Percentiles rank a stretch among this genome's conserved stretches.
Conservation (phyloP, 2,888 invertebrate species). For the Scaeva pyrastri region DNA sequence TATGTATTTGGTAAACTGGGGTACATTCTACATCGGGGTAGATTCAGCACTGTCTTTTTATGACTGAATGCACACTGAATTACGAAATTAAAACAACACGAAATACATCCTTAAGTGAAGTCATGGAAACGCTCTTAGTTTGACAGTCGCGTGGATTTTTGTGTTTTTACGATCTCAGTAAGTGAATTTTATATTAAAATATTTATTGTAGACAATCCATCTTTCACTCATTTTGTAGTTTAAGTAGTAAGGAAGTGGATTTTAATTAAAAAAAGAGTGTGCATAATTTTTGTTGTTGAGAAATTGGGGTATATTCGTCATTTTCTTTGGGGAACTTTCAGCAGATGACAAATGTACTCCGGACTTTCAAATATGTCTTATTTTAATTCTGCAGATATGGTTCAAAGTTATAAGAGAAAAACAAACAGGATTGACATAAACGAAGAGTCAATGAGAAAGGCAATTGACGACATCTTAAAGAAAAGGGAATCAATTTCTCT, state of each 20-base stretch:
- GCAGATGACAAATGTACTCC: slow-evolving; percentile 25
- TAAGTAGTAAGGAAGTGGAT: background rate
- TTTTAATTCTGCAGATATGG: slow-evolving; percentile 23
- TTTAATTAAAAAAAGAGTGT: background rate
- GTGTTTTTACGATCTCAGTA: slow-evolving; percentile 14
- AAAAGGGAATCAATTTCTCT: slow-evolving; percentile 16
- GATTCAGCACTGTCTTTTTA: background rate
- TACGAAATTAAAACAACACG: slow-evolving; percentile 23
- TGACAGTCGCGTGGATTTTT: slow-evolving; percentile 5
- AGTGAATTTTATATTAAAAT: slow-evolving; percentile 12
- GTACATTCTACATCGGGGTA: slow-evolving; percentile 13
- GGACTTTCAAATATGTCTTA: background rate
- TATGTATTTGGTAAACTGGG: slow-evolving; percentile 25
- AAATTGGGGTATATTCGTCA: background rate
- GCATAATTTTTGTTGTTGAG: background rate
- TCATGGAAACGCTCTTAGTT: slow-evolving; percentile 14
- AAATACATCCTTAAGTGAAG: slow-evolving; percentile 18
- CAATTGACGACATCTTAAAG: slow-evolving; percentile 23
- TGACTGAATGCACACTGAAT: slow-evolving; percentile 6
- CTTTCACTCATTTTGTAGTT: slow-evolving; percentile 19
- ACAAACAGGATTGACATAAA: too few relatives aligned
- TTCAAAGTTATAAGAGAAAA: too few relatives aligned
- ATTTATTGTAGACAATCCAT: slow-evolving; percentile 12
- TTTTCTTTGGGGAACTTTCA: slow-evolving; percentile 27
- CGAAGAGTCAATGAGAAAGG: slow-evolving; percentile 9